Evolutionary conservation across 2,797 vertebrate genomes (phyloP).

Genomic region (Scolopax bukidnonensis): DNA sequence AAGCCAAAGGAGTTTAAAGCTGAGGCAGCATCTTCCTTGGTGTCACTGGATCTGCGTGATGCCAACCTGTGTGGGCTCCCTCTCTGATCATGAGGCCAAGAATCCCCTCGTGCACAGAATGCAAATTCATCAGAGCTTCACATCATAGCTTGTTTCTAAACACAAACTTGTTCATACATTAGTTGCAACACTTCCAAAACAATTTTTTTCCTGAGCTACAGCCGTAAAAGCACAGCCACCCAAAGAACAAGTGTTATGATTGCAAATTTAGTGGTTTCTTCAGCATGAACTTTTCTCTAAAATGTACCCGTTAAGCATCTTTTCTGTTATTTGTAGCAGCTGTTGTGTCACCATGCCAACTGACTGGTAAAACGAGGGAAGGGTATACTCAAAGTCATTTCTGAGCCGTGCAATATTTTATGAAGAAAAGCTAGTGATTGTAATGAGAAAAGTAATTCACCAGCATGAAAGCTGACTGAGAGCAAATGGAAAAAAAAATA

Average conservation of each 20-base stretch:
- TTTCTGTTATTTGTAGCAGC: constrained; percentile 49
- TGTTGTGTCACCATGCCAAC: constrained; percentile 55
- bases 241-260: constrained; percentile 29
- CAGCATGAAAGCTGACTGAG: not conserved
- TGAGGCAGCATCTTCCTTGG: not conserved
- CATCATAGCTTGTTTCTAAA: not conserved
- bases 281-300: constrained; percentile 2
- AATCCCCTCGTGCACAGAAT: not conserved
- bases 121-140: not conserved
- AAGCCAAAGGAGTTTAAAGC: not conserved
- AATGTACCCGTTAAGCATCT: constrained; percentile 4
- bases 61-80: not conserved
- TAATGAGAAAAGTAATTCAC: constrained; percentile 43
- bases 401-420: not conserved
- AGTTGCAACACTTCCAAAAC: not conserved
- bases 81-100: not conserved
- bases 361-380: not conserved
- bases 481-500: not conserved
- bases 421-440: constrained; percentile 41
- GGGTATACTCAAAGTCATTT: constrained; percentile 29
- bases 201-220: not conserved
- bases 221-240: not conserved
- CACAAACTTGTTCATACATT: not conserved
- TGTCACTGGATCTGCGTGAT: not conserved
- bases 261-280: constrained; percentile 43